Conservation (phyloP, 2,113 vertebrate genomes). For the Formicarius rufipectus region DNA sequence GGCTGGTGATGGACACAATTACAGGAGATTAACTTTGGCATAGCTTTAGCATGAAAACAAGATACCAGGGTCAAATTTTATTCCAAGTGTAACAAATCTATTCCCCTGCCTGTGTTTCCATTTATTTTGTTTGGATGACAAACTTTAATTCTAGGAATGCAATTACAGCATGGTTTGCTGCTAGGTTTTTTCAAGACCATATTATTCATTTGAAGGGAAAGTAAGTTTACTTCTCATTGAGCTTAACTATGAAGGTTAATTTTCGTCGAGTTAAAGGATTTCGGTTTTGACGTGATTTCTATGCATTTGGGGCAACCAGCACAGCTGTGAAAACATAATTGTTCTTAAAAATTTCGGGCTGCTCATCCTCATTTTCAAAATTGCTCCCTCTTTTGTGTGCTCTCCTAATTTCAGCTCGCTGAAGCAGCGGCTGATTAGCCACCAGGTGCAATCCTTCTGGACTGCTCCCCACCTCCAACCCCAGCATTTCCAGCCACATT, state of each 20-base stretch:
- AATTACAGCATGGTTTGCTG: constrained; percentile 15
- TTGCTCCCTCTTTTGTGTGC: constrained; percentile 2
- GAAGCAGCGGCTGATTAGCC: constrained; percentile 38
- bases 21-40: constrained; percentile 25
- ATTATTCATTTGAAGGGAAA: neutral
- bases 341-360: neutral
- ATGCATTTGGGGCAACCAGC: constrained; percentile 51
- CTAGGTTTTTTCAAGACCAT: neutral
- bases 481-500: neutral
- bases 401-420: constrained; percentile 11
- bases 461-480: neutral
- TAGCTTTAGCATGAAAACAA: neutral
- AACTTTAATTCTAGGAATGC: constrained; percentile 1
- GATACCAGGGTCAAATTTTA: neutral
- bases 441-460: constrained; percentile 43
- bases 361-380: constrained; percentile 42
- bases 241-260: constrained; percentile 20
- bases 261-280: neutral
- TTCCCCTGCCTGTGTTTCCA: neutral
- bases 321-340: constrained; percentile 48
- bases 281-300: constrained; percentile 27
- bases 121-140: constrained; percentile 46
- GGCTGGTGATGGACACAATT: neutral
- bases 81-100: constrained; percentile 8
- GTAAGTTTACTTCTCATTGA: neutral